Conservation (phyloP, 2,888 invertebrate genomes). For the Cenopis cana region DNA sequence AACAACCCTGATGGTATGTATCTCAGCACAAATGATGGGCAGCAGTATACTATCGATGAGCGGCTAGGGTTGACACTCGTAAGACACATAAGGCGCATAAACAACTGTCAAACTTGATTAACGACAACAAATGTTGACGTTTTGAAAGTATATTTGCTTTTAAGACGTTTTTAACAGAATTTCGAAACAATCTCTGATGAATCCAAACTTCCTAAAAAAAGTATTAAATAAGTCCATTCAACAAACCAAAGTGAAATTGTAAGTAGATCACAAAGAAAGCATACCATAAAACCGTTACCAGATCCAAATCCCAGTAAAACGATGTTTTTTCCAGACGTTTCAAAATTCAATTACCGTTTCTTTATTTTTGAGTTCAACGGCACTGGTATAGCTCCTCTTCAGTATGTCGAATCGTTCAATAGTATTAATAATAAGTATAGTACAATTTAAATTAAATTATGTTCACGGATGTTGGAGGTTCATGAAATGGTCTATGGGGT, state of each 20-base stretch:
- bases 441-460: constrained; percentile 82
- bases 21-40: neutral
- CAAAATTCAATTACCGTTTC: constrained; percentile 78
- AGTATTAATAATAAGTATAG: constrained; percentile 71
- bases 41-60: neutral
- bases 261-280: constrained; percentile 28
- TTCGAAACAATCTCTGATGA: neutral
- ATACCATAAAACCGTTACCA: constrained; percentile 32
- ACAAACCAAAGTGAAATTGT: constrained; percentile 9
- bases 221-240: constrained; percentile 8
- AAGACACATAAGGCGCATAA: too few relatives aligned
- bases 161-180: neutral
- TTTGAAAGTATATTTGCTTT: neutral
- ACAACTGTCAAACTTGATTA: too few relatives aligned
- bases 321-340: constrained; percentile 55
- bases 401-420: constrained; percentile 74
- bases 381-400: constrained; percentile 75
- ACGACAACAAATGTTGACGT: neutral
- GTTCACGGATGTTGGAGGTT: constrained; percentile 76
- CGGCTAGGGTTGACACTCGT: too few relatives aligned
- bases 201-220: neutral
- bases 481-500: constrained; percentile 81
- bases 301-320: constrained; percentile 41
- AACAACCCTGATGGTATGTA: constrained; percentile 95
- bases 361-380: constrained; percentile 70